A percentile compares a stretch with the other conserved stretches of the same genome.
phyloP scores from a whole-genome alignment of 2,113 vertebrate species.

The Clinocottus analis region DNA sequence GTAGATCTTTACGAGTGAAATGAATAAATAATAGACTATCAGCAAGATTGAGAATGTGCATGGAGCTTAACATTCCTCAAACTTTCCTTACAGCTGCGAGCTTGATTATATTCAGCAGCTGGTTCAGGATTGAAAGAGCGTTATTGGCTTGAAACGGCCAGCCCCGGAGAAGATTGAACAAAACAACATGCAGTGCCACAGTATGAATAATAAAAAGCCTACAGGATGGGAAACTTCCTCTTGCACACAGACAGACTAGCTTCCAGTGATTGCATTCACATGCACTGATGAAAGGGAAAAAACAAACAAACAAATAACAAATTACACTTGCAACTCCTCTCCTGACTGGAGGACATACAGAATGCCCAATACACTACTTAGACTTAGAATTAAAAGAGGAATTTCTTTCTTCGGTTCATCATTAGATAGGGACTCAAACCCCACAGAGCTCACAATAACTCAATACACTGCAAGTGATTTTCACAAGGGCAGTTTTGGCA shows the following conservation, averaged over 20 bases:
- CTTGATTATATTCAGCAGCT: constrained; percentile 65
- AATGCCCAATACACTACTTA: not conserved
- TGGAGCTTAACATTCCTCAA: constrained; percentile 30
- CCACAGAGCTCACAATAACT: constrained; percentile 17
- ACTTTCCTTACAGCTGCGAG: constrained; percentile 40
- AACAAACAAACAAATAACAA: not conserved
- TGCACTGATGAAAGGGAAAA: constrained; percentile 15
- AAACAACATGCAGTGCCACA: constrained; percentile 64
- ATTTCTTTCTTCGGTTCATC: constrained; percentile 34
- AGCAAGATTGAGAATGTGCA: constrained; percentile 18
- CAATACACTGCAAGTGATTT: constrained; percentile 36
- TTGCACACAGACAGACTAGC: constrained; percentile 17
- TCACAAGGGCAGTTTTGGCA: constrained; percentile 50
- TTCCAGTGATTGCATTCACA: constrained; percentile 43
- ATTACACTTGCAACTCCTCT: constrained; percentile 5
- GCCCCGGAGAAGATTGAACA: constrained; percentile 58
- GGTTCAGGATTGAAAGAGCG: constrained; percentile 52
- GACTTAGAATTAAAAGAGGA: constrained; percentile 28
- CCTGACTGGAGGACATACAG: constrained; percentile 5
- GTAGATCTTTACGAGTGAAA: constrained; percentile 21
- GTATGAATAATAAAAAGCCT: constrained; percentile 73
- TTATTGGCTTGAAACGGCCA: constrained; percentile 57
- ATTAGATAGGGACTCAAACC: constrained; percentile 1
- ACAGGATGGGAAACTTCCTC: constrained; percentile 44
- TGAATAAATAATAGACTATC: constrained; percentile 2